phyloP scores from a whole-genome alignment of 2,113 vertebrate genomes.

The Garra rufa region DNA sequence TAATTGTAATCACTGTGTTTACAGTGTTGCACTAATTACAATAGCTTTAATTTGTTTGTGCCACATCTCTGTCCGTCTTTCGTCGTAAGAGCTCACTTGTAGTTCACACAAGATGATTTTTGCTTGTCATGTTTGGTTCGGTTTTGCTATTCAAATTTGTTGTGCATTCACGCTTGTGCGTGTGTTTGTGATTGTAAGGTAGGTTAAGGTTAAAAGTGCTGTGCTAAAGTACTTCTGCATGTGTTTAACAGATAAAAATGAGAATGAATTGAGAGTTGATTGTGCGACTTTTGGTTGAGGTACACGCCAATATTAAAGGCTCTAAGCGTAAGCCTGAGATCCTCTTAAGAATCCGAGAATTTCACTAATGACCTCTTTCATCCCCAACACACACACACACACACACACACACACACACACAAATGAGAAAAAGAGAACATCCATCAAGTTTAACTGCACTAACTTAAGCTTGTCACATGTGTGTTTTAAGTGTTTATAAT shows the following conservation, averaged over 20 bases:
- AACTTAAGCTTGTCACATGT: conserved; percentile 5
- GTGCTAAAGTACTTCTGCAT: neutral
- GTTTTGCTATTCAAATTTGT: neutral
- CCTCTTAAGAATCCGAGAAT: conserved; percentile 31
- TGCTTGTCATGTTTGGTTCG: neutral
- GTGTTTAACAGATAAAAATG: neutral
- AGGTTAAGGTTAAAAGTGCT: neutral
- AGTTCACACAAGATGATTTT: neutral
- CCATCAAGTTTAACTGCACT: conserved; percentile 15
- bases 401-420: neutral
- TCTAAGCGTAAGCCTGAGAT: conserved; percentile 19
- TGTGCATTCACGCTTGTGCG: neutral
- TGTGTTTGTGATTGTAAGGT: neutral
- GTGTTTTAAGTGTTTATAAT: neutral
- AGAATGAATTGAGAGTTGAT: conserved; percentile 1
- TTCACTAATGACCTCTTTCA: conserved; percentile 43
- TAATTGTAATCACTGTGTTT: conserved; percentile 46
- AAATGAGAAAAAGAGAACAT: neutral
- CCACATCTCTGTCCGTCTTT: neutral
- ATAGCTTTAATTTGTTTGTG: conserved; percentile 28
- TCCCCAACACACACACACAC: neutral
- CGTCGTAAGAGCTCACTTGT: neutral
- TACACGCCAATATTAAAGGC: neutral
- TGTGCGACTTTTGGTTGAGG: conserved; percentile 20
- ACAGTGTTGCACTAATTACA: conserved; percentile 38